Percentiles rank a stretch among this genome's conserved stretches.
phyloP scores from a whole-genome alignment of 2,113 vertebrate genomes.

The Ammodytes marinus region DNA sequence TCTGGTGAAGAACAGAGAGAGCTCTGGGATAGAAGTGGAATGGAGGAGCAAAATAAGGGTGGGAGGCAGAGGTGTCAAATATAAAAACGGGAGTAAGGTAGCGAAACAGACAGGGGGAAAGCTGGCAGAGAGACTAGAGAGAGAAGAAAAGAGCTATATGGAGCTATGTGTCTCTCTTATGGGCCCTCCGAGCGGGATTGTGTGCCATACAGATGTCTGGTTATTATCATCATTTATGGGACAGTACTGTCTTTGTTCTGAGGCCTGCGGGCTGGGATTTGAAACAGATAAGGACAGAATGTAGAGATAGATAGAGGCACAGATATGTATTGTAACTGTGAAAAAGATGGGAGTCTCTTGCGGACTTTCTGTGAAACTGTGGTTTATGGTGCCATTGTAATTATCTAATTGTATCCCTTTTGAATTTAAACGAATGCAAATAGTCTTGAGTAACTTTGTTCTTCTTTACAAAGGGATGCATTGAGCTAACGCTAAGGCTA shows the following conservation, averaged over 20 bases:
- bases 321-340: constrained; percentile 1
- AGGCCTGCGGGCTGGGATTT: constrained; percentile 42
- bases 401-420: not conserved
- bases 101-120: constrained; percentile 43
- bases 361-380: not conserved
- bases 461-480: not conserved
- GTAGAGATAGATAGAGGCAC: constrained; percentile 22
- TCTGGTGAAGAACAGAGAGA: constrained; percentile 65
- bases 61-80: constrained; percentile 52
- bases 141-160: constrained; percentile 30
- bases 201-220: constrained; percentile 50
- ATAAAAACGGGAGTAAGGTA: constrained; percentile 28
- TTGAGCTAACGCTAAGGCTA: not conserved
- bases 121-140: constrained; percentile 40
- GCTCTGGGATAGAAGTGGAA: constrained; percentile 50
- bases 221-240: constrained; percentile 56
- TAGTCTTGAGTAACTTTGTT: not conserved
- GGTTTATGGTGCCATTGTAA: too few relatives aligned
- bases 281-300: constrained; percentile 36
- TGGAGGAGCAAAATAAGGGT: constrained; percentile 39
- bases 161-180: constrained; percentile 41
- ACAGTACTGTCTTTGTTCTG: constrained; percentile 36
- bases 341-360: not conserved
- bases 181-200: constrained; percentile 26
- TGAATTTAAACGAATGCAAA: not conserved